Evolutionary conservation across 2,888 invertebrate species (phyloP), one percentile per base, ranked within the genome.

Genomic region (Leucania comma): DNA sequence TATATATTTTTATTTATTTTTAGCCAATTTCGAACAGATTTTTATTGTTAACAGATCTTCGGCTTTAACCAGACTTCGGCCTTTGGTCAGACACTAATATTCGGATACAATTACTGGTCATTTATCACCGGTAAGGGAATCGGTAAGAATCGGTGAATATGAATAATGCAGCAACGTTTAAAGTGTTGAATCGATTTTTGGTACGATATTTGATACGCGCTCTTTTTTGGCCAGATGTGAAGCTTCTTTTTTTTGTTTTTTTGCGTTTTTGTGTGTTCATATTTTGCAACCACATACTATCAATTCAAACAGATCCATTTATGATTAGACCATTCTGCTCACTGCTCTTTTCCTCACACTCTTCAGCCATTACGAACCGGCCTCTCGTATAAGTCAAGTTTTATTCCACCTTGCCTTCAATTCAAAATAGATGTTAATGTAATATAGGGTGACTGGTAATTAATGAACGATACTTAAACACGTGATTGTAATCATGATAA

Each of bases 71-170:
- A 48, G n/a, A 48, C 2, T n/a, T n/a, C 46, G 46, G n/a, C 9
- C n/a, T 9, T n/a, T n/a, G 46, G 8, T 48, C 9, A 8, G n/a
- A n/a, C 46, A 48, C 46, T 48, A 48, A 48, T 48, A 48, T 20
- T 82, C 81, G 86, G 88, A 83, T 88, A 93, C 93, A 93, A 94
- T 94, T 93, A 93, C 90, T 64, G 83, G 88, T 87, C 89, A 91
- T 94, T 93, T 92, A 93, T 93, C 92, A 93, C 85, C 65, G 74
- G 76, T 77, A 79, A 84, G 82, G 63, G 76, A 67, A 72, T 82
- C 73, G 68, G 75, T 75, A 83, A 64, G 76, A 67, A 72, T 82
- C 75, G 67, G 75, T 75, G 78, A 83, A 81, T 82, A 83, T 85
- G 81, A 87, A 86, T 87, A 82, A 83, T 86, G 82, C 70, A 82